Conservation (phyloP, 1,140 invertebrate genomes). For the Asobara japonica region DNA sequence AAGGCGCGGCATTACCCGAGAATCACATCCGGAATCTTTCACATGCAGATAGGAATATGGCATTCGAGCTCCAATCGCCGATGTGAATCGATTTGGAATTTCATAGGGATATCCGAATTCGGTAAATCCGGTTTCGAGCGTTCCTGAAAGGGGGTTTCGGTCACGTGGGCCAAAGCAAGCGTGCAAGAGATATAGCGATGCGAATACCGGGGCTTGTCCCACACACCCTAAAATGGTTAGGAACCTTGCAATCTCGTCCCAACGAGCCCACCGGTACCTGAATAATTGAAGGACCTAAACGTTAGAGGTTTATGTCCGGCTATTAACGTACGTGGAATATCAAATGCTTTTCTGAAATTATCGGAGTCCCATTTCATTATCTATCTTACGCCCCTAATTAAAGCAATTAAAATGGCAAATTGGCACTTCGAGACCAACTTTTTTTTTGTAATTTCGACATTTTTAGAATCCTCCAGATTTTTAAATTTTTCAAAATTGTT, state of each 20-base stretch:
- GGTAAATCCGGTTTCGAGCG: slow-evolving; percentile 11
- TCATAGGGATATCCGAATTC: slow-evolving; percentile 13
- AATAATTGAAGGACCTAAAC: slow-evolving; percentile 61
- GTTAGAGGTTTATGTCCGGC: slow-evolving; percentile 58
- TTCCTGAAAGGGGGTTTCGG: slow-evolving; percentile 12
- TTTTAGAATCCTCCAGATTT: too few species aligned
- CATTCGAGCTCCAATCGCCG: background rate
- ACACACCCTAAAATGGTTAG: slow-evolving; percentile 10
- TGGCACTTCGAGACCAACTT: too few species aligned
- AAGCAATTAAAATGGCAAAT: too few species aligned
- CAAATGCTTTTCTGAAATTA: slow-evolving; percentile 40
- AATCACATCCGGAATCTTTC: slow-evolving; percentile 8
- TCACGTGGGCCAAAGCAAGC: slow-evolving; percentile 13
- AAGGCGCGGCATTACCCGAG: background rate
- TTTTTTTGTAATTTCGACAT: too few species aligned
- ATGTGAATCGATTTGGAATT: slow-evolving; percentile 14
- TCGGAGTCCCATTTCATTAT: background rate
- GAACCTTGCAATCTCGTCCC: slow-evolving; percentile 5
- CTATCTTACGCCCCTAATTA: background rate
- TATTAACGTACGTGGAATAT: slow-evolving; percentile 61
- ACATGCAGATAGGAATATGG: slow-evolving; percentile 4
- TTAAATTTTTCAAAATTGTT: too few species aligned
- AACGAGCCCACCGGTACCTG: slow-evolving; percentile 39
- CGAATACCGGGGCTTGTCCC: slow-evolving; percentile 7
- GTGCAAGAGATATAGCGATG: slow-evolving; percentile 15